phyloP scores from a whole-genome alignment of 2,888 invertebrate species.

The Lasioglossum pauxillum region DNA sequence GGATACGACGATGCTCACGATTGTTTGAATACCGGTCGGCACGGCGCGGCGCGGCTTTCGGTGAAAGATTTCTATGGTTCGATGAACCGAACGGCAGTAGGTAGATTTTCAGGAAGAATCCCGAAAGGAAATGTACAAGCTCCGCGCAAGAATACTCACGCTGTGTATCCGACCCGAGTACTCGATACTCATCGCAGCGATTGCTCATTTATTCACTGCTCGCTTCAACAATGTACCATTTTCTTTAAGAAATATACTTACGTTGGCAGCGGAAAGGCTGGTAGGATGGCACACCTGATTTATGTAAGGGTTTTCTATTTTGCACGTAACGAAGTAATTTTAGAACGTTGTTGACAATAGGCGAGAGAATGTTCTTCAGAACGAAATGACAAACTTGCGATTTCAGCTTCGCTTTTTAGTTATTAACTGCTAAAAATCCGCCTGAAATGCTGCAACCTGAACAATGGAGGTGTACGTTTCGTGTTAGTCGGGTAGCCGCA shows the following conservation, averaged over 20 bases:
- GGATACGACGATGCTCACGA: background rate
- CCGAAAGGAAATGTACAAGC: background rate
- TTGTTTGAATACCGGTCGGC: constrained; percentile 20
- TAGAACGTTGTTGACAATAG: no score
- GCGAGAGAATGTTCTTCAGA: no score
- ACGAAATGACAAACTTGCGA: no score
- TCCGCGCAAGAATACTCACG: background rate
- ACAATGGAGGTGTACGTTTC: no score
- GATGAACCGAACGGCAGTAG: background rate
- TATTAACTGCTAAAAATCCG: no score
- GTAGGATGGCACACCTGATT: no score
- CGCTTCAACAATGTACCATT: background rate
- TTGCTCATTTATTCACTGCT: background rate
- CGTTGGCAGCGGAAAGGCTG: background rate
- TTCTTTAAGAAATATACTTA: background rate
- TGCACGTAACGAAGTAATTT: no score
- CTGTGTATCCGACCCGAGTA: background rate
- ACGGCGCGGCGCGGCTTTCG: background rate
- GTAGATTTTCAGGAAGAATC: background rate
- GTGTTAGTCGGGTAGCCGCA: no score
- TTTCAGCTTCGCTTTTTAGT: no score
- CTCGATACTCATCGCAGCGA: background rate
- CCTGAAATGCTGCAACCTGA: no score
- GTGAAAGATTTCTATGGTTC: constrained; percentile 2
- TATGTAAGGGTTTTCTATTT: no score